phyloP scores from a whole-genome alignment of 2,113 vertebrate genomes.

The Planiliza haematocheilus region DNA sequence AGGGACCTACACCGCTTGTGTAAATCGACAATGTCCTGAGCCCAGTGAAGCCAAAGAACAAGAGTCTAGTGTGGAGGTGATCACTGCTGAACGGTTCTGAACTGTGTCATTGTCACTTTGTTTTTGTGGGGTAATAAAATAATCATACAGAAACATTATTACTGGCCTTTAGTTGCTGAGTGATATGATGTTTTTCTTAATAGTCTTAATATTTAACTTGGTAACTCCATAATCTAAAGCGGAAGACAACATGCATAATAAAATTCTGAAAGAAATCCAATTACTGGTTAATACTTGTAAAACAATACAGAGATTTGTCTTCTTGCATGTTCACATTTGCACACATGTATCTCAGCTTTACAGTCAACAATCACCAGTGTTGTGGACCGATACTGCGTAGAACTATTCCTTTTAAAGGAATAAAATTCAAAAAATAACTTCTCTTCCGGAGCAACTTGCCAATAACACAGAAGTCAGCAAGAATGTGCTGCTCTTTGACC shows the following conservation, averaged over 20 bases:
- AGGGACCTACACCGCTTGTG: conserved; percentile 71
- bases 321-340: background rate
- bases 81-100: conserved; percentile 60
- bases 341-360: conserved; percentile 4
- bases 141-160: background rate
- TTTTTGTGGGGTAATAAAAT: conserved; percentile 1
- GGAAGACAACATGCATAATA: conserved; percentile 1
- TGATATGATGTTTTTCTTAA: background rate
- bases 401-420: too few species aligned
- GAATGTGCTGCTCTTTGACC: conserved; percentile 56
- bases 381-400: too few species aligned
- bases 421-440: too few species aligned
- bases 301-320: background rate
- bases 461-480: too few species aligned
- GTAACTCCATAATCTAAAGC: background rate
- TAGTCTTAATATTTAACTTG: background rate
- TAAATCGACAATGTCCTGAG: background rate
- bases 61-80: conserved; percentile 30
- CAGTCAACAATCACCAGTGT: background rate
- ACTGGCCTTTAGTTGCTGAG: background rate
- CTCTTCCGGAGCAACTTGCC: too few species aligned
- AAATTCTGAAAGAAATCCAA: background rate
- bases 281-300: conserved; percentile 10
- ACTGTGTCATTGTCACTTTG: background rate
- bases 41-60: background rate